Evolutionary conservation across 2,888 invertebrate genomes (phyloP).

Genomic region (Chymomyza procnemis): DNA sequence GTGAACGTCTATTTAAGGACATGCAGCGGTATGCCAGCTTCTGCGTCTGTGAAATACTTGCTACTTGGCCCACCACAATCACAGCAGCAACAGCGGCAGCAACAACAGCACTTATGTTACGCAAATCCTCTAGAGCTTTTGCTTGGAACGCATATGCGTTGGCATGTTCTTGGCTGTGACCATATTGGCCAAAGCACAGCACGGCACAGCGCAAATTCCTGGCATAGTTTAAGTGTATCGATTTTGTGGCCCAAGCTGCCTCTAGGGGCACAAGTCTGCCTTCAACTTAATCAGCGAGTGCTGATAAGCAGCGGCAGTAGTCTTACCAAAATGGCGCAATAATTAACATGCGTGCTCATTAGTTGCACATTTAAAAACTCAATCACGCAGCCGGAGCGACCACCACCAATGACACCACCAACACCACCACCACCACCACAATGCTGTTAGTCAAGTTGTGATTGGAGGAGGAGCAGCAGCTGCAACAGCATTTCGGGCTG

Average conservation of each 20-base stretch:
- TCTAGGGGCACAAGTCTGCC: constrained; percentile 45
- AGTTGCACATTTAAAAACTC: constrained; percentile 47
- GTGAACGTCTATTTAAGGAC: constrained; percentile 72
- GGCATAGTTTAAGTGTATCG: constrained; percentile 71
- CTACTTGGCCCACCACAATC: constrained; percentile 13
- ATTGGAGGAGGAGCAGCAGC: background rate
- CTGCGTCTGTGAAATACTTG: constrained; percentile 35
- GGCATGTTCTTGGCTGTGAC: constrained; percentile 37
- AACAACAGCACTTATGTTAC: constrained; percentile 25
- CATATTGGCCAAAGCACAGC: constrained; percentile 59
- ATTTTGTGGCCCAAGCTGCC: constrained; percentile 39
- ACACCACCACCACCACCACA: constrained; percentile 13
- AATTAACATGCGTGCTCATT: constrained; percentile 8
- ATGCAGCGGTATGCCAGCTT: constrained; percentile 55
- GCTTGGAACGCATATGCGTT: constrained; percentile 16
- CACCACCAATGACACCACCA: constrained; percentile 16
- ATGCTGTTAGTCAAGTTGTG: background rate
- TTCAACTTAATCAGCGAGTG: constrained; percentile 58
- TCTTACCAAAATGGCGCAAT: constrained; percentile 26
- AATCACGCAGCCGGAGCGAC: constrained; percentile 45
- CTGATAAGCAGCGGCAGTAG: constrained; percentile 53
- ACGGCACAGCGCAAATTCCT: constrained; percentile 52
- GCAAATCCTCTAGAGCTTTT: constrained; percentile 75
- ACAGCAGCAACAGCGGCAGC: background rate
- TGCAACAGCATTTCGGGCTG: too few species aligned